Evolutionary conservation across 2,113 vertebrate genomes (phyloP).

Genomic region (Larimichthys polyactis): DNA sequence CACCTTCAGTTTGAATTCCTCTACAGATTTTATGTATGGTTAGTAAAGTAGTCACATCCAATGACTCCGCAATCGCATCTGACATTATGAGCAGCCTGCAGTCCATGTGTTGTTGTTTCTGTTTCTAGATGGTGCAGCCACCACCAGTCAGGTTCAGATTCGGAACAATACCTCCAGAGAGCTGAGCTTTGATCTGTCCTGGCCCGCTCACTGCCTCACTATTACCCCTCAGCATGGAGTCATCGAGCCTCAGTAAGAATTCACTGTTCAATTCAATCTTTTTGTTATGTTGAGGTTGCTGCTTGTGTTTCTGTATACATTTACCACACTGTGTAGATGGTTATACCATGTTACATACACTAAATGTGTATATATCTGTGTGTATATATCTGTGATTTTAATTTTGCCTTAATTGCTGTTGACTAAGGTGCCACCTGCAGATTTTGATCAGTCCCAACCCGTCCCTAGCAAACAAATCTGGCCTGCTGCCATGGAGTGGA

Average conservation of each 20-base stretch:
- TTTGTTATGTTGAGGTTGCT: neutral
- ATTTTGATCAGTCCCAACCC: slow-evolving; percentile 95
- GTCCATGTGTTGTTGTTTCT: neutral
- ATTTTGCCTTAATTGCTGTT: neutral
- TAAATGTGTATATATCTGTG: no score
- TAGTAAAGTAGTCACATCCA: neutral
- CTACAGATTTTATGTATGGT: neutral
- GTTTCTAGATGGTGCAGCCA: slow-evolving; percentile 83
- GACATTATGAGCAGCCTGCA: neutral
- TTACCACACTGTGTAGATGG: neutral
- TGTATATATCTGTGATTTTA: neutral
- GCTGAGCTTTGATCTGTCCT: slow-evolving; percentile 92
- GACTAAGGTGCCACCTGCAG: slow-evolving; percentile 86
- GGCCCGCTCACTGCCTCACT: slow-evolving; percentile 96
- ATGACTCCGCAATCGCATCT: neutral
- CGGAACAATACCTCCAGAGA: slow-evolving; percentile 84
- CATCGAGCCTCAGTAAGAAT: slow-evolving; percentile 89
- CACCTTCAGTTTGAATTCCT: neutral
- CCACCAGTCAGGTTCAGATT: slow-evolving; percentile 86
- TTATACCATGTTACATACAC: neutral
- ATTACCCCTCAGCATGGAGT: slow-evolving; percentile 93
- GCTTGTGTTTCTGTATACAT: neutral
- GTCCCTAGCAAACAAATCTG: slow-evolving; percentile 86
- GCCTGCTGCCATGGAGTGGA: slow-evolving; percentile 93
- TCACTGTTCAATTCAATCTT: neutral